A percentile compares a stretch with the other conserved stretches of the same genome.
Conservation (phyloP, 30 jellyfish, hydroid and myxozoan species). For the Aurelia sp. region DNA sequence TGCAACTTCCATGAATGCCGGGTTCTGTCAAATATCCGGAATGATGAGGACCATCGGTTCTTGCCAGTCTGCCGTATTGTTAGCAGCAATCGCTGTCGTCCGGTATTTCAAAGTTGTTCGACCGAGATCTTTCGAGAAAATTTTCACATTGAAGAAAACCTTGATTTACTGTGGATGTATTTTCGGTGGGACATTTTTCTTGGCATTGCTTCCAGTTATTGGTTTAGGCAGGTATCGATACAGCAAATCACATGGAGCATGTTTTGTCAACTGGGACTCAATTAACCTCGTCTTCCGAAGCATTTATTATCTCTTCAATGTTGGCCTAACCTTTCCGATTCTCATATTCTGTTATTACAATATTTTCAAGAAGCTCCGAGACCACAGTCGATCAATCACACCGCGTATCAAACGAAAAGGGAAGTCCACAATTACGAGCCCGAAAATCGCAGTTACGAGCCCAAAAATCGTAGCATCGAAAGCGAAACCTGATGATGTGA, state of each 20-base stretch:
- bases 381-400: conserved; percentile 70
- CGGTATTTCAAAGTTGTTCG: conserved; percentile 72
- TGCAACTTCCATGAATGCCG: conserved; percentile 31
- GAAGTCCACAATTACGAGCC: conserved; percentile 17
- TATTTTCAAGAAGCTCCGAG: conserved; percentile 57
- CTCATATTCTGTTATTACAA: conserved; percentile 61
- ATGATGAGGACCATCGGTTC: conserved; percentile 72
- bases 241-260: conserved; percentile 87
- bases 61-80: conserved; percentile 65
- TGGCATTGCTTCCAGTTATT: conserved; percentile 79
- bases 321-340: conserved; percentile 80
- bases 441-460: conserved; percentile 17
- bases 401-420: conserved; percentile 59
- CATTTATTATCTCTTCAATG: conserved; percentile 62
- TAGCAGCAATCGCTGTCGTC: conserved; percentile 78
- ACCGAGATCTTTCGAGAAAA: conserved; percentile 24
- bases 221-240: conserved; percentile 80
- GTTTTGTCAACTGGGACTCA: conserved; percentile 83
- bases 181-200: conserved; percentile 32
- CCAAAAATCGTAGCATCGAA: neutral
- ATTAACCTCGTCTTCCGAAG: conserved; percentile 72
- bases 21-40: conserved; percentile 68
- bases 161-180: conserved; percentile 32
- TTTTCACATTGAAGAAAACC: conserved; percentile 41
- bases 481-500: neutral